phyloP scores from a whole-genome alignment of 2,888 invertebrate genomes.

The Drosophila kanekoi region DNA sequence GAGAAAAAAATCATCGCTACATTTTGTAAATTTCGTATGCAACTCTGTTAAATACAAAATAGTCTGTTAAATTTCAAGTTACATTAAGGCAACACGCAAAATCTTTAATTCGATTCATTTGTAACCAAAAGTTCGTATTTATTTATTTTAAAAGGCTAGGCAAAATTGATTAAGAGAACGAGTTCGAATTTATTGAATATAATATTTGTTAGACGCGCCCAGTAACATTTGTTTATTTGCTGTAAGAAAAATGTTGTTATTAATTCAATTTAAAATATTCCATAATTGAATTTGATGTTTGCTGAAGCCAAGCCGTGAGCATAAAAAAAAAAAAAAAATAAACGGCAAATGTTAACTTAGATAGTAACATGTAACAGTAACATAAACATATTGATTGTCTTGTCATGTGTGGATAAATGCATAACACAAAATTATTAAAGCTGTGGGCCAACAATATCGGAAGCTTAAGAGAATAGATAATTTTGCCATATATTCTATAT shows the following conservation, averaged over 20 bases:
- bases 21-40: background rate
- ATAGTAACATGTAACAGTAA: too few species aligned
- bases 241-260: slow-evolving; percentile 42
- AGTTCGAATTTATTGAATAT: background rate
- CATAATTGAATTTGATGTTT: background rate
- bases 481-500: slow-evolving; percentile 20
- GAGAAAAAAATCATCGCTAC: too few species aligned
- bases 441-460: slow-evolving; percentile 1
- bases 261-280: background rate
- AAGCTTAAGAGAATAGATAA: slow-evolving; percentile 18
- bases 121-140: background rate
- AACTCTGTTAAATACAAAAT: background rate
- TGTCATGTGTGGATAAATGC: slow-evolving; percentile 10
- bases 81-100: too few species aligned
- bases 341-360: background rate
- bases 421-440: slow-evolving; percentile 7
- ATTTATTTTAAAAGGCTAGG: background rate
- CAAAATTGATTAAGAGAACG: background rate
- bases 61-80: background rate
- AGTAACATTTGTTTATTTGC: slow-evolving; percentile 35
- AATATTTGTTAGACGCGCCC: slow-evolving; percentile 8
- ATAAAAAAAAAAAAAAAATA: slow-evolving; percentile 7
- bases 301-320: slow-evolving; percentile 2
- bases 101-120: too few species aligned
- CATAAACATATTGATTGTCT: slow-evolving; percentile 9